Evolutionary conservation across 64 coral and sea anemone genomes (phyloP).

Genomic region (Trachythela sp.): DNA sequence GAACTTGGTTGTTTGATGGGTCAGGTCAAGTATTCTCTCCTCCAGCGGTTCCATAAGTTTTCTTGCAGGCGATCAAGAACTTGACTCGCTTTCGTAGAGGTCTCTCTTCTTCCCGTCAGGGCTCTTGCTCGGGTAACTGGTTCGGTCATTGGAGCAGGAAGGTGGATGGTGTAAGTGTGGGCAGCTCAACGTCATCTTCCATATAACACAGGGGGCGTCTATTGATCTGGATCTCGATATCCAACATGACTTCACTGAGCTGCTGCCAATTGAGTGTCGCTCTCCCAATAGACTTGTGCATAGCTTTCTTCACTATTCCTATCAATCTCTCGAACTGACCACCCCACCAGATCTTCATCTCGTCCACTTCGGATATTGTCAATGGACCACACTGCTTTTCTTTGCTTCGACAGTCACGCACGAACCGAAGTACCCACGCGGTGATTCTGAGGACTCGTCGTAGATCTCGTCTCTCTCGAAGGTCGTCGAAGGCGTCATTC

Average conservation of each 20-base stretch:
- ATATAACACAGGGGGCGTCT: constrained; percentile 33
- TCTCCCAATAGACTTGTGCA: constrained; percentile 32
- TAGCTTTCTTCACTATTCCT: constrained; percentile 27
- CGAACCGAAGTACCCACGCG: neutral
- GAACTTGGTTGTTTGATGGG: constrained; percentile 19
- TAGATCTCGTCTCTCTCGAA: no score
- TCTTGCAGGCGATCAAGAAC: constrained; percentile 33
- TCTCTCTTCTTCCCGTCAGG: neutral
- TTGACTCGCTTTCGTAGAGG: constrained; percentile 12
- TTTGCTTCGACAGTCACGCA: neutral
- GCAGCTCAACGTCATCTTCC: constrained; percentile 35
- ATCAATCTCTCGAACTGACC: constrained; percentile 44
- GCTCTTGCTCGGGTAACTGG: neutral
- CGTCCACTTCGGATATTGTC: no score
- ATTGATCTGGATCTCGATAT: constrained; percentile 45
- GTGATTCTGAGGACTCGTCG: neutral
- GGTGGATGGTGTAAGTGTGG: constrained; percentile 11
- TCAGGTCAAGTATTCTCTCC: constrained; percentile 37
- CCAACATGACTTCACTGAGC: constrained; percentile 28
- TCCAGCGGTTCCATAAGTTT: constrained; percentile 26
- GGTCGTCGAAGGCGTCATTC: no score
- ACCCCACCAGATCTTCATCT: constrained; percentile 10
- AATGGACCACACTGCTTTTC: no score
- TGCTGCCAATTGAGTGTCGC: constrained; percentile 1
- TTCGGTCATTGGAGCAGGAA: constrained; percentile 33